Conservation (phyloP, 2,888 invertebrate genomes). For the Dione vanillae region DNA sequence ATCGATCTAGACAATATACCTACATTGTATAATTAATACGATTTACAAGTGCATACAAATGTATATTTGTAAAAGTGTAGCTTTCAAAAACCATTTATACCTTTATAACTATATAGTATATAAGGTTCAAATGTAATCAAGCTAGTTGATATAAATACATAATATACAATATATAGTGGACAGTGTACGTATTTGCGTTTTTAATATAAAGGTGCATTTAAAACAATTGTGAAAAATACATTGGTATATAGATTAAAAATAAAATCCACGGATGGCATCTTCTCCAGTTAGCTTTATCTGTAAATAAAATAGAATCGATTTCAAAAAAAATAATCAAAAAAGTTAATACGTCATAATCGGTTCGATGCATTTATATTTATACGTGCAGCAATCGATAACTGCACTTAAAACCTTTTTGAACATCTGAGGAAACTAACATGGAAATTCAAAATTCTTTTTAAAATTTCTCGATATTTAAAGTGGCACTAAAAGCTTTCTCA, state of each 20-base stretch:
- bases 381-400: slow-evolving; percentile 9
- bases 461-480: slow-evolving; percentile 25
- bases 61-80: slow-evolving; percentile 42
- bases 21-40: slow-evolving; percentile 31
- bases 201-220: slow-evolving; percentile 37
- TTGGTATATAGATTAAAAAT: slow-evolving; percentile 55
- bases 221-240: slow-evolving; percentile 44
- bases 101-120: slow-evolving; percentile 26
- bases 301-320: slow-evolving; percentile 48
- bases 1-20: slow-evolving; percentile 31
- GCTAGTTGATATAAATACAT: slow-evolving; percentile 27
- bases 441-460: slow-evolving; percentile 13
- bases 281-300: slow-evolving; percentile 72
- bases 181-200: slow-evolving; percentile 38
- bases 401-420: slow-evolving; percentile 13
- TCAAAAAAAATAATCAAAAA: slow-evolving; percentile 10
- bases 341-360: not conserved
- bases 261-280: slow-evolving; percentile 63
- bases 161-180: slow-evolving; percentile 37
- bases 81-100: slow-evolving; percentile 35
- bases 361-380: slow-evolving; percentile 17
- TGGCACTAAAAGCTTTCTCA: slow-evolving; percentile 28
- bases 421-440: slow-evolving; percentile 6
- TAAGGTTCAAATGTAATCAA: slow-evolving; percentile 30
- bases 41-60: slow-evolving; percentile 42